These are phyloP conservation scores for Anolis sagrei DNA, from an alignment of 2,113 vertebrate genomes.

Conservation along the genomic window DNA sequence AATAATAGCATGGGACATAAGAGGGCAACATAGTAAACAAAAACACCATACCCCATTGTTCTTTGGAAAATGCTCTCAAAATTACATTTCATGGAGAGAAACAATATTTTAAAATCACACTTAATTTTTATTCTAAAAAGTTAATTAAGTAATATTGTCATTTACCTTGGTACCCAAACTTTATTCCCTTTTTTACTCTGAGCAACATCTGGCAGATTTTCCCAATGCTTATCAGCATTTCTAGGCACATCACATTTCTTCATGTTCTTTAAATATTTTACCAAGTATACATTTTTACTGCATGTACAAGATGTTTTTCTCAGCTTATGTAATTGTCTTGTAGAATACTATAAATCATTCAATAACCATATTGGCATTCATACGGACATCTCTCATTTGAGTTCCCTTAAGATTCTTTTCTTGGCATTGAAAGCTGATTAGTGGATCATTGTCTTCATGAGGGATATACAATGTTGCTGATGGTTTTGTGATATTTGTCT, in stretches of 20 bases:
- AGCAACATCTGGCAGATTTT: neutral
- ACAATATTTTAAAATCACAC: too few species aligned
- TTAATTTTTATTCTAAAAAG: too few species aligned
- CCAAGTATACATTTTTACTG: neutral
- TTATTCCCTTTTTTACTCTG: too few species aligned
- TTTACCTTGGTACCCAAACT: neutral
- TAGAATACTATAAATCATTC: neutral
- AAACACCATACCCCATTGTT: too few species aligned
- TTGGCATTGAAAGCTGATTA: neutral
- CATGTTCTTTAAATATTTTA: neutral
- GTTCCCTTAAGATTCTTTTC: conserved; percentile 9
- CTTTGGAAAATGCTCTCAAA: too few species aligned
- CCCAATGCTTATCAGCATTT: neutral
- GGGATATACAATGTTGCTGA: accelerated
- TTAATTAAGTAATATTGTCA: too few species aligned
- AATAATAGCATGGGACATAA: too few species aligned
- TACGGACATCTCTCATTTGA: neutral
- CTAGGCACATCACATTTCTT: neutral
- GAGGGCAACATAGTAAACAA: too few species aligned
- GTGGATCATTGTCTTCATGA: conserved; percentile 2
- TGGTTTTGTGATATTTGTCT: conserved; percentile 5
- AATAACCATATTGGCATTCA: conserved; percentile 18
- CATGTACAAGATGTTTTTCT: neutral
- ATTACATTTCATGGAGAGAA: too few species aligned
- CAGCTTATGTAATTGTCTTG: neutral